Base-by-base conservation (phyloP, 2,113 vertebrate genomes). In the Gasterosteus nipponicus region DNA sequence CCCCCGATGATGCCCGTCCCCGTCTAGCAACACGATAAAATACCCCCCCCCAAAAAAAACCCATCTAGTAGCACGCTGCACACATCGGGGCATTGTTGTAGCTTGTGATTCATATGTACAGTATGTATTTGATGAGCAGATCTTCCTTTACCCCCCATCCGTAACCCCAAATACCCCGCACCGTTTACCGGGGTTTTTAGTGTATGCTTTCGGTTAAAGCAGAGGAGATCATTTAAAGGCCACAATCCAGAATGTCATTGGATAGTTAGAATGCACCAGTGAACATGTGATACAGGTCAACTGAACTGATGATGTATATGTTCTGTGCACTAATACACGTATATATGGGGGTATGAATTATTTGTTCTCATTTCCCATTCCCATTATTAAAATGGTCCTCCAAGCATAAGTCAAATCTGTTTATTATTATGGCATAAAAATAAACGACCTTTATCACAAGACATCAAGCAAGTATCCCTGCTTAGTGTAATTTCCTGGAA, bases 1-100 rank as follows among this genome's bases (percentile, higher is more conserved):
- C 84, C 87, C 87, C 79, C 78, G 79, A 83, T 82, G 86, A 87
- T 91, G 89, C 82, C 84, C 81, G 87, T 83, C 85, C 83, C 84
- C 83, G 76, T 89, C 86, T 81, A 85, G 80, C 73, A 76, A 81
- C 77, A 83, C 47, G 46, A 69, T 51, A 66, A 78, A 58, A 88
- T 74, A 62, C 77, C 42, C 41, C 22, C 22, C 22, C 22, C 22
- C 22, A 1, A 26, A 26, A 26, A 64, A 56, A 26, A 56, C 1
- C 22, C 51, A 53, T 11, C 10, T 5, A 54, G 7, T 5, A 58
- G 33, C 66, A 69, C 66, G 60, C 74, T 65, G 61, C 70, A 63
- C 47, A 80, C 57, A 71, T 8, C 18, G 10, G 65, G 41, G 6
- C n/a, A 18, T 63, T 7, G 31, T n/a, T 49, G 10, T 4, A 46